These are phyloP conservation scores for Thymelicus sylvestris DNA, from an alignment of 2,888 invertebrate genomes.

Conservation along the genomic window DNA sequence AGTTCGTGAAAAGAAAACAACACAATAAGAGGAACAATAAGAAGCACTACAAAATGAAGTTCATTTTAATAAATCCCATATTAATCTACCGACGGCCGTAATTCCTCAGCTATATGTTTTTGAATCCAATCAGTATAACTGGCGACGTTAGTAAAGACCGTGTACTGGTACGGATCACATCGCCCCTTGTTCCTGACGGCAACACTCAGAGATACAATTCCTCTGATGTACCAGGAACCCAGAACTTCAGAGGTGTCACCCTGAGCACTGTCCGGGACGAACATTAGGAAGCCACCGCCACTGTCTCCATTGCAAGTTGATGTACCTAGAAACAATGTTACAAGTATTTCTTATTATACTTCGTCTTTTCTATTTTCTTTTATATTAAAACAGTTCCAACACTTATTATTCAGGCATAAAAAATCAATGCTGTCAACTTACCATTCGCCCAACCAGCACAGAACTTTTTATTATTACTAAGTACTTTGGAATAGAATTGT, in stretches of 20 bases:
- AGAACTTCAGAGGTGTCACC: slow-evolving; percentile 40
- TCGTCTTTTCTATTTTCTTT: too few species aligned
- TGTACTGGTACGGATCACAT: slow-evolving; percentile 71
- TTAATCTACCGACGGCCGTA: background rate
- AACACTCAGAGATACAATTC: slow-evolving; percentile 56
- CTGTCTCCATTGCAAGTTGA: slow-evolving; percentile 81
- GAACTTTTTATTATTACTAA: slow-evolving; percentile 52
- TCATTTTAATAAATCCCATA: background rate
- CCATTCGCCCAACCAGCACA: slow-evolving; percentile 60
- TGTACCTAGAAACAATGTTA: slow-evolving; percentile 54
- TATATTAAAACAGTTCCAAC: too few species aligned
- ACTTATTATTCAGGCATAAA: too few species aligned
- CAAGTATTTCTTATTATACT: too few species aligned
- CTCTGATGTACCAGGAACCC: slow-evolving; percentile 57
- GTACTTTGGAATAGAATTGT: slow-evolving; percentile 50
- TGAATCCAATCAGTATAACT: slow-evolving; percentile 56
- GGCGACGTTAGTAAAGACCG: slow-evolving; percentile 71
- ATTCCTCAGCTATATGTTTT: background rate
- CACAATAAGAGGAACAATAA: too few species aligned
- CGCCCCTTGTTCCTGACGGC: slow-evolving; percentile 49
- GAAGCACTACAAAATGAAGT: too few species aligned
- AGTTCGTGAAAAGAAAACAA: too few species aligned
- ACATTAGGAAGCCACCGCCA: slow-evolving; percentile 74
- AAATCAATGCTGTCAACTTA: slow-evolving; percentile 35
- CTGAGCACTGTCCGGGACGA: slow-evolving; percentile 51